Conservation (phyloP, 2,797 vertebrate species). For the Botia kubotai region DNA sequence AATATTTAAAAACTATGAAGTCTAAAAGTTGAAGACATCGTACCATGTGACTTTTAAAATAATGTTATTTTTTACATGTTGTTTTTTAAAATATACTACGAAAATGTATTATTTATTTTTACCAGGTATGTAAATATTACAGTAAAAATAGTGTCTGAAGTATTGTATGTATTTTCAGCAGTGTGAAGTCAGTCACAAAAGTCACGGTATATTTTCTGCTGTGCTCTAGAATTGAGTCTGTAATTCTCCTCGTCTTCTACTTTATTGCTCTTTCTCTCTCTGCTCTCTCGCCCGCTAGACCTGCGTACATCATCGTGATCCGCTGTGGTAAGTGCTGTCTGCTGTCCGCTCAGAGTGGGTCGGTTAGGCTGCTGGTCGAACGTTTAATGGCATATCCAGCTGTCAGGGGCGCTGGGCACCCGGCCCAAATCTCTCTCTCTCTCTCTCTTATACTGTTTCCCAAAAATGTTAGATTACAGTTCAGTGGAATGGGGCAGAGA, state of each 20-base stretch:
- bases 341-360: constrained; percentile 2
- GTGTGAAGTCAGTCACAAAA: too few species aligned
- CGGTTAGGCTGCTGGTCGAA: not conserved
- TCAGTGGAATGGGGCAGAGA: not conserved
- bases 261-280: constrained; percentile 13
- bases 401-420: constrained; percentile 31
- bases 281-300: constrained; percentile 22
- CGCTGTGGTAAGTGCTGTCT: constrained; percentile 34
- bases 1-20: too few species aligned
- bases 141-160: too few species aligned
- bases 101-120: too few species aligned
- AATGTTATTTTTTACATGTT: too few species aligned
- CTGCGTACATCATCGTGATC: constrained; percentile 34
- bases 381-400: constrained; percentile 41
- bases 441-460: constrained; percentile 8
- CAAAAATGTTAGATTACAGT: constrained; percentile 20
- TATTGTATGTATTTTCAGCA: too few species aligned
- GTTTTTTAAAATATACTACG: too few species aligned
- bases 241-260: constrained; percentile 34
- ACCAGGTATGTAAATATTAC: too few species aligned
- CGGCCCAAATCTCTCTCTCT: constrained; percentile 2
- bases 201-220: not conserved
- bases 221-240: not conserved
- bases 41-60: too few species aligned
- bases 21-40: too few species aligned